Base-by-base conservation (phyloP, 2,113 vertebrate species). In the Hymenochirus boettgeri region DNA sequence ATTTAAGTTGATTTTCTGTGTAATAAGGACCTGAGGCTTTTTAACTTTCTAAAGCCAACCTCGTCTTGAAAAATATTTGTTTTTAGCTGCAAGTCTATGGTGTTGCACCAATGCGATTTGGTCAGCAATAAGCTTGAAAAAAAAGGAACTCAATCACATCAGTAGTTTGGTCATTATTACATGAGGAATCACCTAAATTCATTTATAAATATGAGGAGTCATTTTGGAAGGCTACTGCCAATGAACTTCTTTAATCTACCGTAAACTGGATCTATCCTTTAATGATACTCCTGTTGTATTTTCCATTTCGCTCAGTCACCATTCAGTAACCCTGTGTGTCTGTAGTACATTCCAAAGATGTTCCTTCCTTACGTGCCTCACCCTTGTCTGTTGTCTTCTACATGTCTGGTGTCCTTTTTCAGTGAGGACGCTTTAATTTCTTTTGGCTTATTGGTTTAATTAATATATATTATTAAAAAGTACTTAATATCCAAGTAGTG, bases 361-460 rank as follows among this genome's bases (percentile, higher is more conserved):
- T 24, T 29, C 23, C 6, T 64, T 46, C 37, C 46, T 23, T 53
- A 59, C 29, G 22, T 24, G 10, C 19, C n/a, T 33, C 26, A 33
- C 29, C 29, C 15, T 11, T 27, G 48, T 21, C 48, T 2, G 5
- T 5, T 21, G 12, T 48, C 42, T 61, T 48, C 60, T 26, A 39
- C 47, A 52, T 69, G 46, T 60, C 47, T 24, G 3, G 57, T 60
- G 56, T 69, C 65, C 54, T 24, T 39, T 25, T 45, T 52, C n/a
- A 15, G 35, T 52, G 47, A 45, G 39, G 25, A 53, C 53, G 47
- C 56, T 45, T 60, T 29, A 42, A 59, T 45, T 27, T 53, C 19
- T 60, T 60, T 60, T 60, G 45, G 57, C 65, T 69, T 69, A 31
- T 69, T 47, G 53, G 65, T 69, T 60, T 35, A 60, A 65, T 65